Evolutionary conservation across 2,113 vertebrate species (phyloP).

Genomic region (Menura novaehollandiae): DNA sequence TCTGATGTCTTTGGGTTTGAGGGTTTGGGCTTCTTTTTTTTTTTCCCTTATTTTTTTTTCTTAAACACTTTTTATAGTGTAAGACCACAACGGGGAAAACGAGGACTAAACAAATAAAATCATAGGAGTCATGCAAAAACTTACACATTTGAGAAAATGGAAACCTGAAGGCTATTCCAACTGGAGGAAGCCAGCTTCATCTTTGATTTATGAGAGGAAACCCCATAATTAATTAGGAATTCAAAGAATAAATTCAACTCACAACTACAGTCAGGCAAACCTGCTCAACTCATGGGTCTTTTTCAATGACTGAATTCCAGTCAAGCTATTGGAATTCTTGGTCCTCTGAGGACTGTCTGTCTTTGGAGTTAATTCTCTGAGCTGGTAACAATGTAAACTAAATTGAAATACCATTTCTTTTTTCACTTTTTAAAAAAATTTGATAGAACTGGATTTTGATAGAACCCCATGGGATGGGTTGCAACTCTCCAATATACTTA

Average conservation of each 20-base stretch:
- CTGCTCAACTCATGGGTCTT: not conserved
- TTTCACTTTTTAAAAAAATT: not conserved
- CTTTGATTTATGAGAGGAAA: not conserved
- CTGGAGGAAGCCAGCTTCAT: not conserved
- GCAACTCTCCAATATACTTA: not conserved
- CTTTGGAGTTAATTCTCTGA: not conserved
- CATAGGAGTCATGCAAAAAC: not conserved
- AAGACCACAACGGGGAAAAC: not conserved
- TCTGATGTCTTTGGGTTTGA: not conserved
- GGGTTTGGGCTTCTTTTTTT: not conserved
- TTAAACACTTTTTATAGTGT: not conserved
- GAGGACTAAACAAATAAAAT: not conserved
- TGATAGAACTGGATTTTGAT: not conserved
- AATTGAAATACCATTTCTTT: not conserved
- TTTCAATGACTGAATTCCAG: not conserved
- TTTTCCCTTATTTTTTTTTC: not conserved
- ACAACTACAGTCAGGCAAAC: not conserved
- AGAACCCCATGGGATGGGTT: not conserved
- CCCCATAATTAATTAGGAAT: not conserved
- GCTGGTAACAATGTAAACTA: not conserved
- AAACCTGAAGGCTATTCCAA: not conserved
- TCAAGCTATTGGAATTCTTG: not conserved
- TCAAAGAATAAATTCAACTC: not conserved
- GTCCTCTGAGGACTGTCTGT: not conserved
- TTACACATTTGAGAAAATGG: not conserved